Percentiles rank a stretch among this genome's conserved stretches.
Conservation (phyloP, 2,888 invertebrate species). For the Laspeyria flexula region DNA sequence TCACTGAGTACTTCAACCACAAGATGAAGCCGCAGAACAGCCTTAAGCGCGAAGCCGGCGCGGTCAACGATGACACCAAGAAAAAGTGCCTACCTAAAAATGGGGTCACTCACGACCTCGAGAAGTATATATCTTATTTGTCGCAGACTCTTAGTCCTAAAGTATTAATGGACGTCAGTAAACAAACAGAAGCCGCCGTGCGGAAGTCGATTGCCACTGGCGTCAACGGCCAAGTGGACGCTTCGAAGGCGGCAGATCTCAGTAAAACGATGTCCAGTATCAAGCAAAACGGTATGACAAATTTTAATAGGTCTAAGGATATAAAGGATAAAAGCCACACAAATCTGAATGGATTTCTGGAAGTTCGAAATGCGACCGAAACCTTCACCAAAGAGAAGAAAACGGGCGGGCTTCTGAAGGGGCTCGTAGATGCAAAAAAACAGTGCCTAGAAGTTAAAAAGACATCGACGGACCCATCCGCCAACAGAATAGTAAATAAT, state of each 20-base stretch:
- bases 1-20: constrained; percentile 94
- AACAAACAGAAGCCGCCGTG: constrained; percentile 60
- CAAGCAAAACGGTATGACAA: constrained; percentile 61
- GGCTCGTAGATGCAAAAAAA: constrained; percentile 65
- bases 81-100: constrained; percentile 79
- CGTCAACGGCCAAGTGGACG: constrained; percentile 49
- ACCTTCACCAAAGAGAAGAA: constrained; percentile 60
- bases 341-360: constrained; percentile 74
- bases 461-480: constrained; percentile 69
- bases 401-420: constrained; percentile 59
- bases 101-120: constrained; percentile 78
- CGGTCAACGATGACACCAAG: constrained; percentile 69
- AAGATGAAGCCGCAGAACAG: constrained; percentile 90
- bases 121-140: constrained; percentile 81
- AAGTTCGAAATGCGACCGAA: constrained; percentile 64
- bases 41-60: constrained; percentile 75
- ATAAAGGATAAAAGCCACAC: constrained; percentile 61
- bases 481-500: constrained; percentile 63
- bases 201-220: constrained; percentile 49
- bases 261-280: constrained; percentile 55
- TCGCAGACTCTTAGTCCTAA: constrained; percentile 81
- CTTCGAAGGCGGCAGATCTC: constrained; percentile 57
- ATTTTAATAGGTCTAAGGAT: constrained; percentile 63
- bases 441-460: constrained; percentile 55
- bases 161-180: constrained; percentile 76